These are phyloP conservation scores for Neria commutata DNA, from an alignment of 2,888 invertebrate genomes.

Conservation along the genomic window DNA sequence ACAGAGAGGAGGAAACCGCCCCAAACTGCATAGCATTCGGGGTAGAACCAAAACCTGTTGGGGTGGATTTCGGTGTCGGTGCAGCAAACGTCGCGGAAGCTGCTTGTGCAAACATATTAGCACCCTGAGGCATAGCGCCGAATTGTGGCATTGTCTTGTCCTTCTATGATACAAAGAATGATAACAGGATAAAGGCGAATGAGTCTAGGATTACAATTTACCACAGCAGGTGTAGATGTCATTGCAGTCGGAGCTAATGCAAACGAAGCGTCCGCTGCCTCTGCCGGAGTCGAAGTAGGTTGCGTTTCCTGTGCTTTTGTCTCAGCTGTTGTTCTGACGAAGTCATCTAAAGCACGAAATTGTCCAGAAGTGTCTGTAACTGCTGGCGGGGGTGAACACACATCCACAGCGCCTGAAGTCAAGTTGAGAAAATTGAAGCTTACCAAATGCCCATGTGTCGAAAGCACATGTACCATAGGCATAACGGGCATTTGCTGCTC, in stretches of 20 bases:
- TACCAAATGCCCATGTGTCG: constrained; percentile 78
- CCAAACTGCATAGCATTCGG: constrained; percentile 8
- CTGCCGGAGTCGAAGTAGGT: constrained; percentile 1
- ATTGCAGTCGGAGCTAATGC: constrained; percentile 42
- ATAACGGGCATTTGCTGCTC: constrained; percentile 71
- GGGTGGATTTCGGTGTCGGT: constrained; percentile 14
- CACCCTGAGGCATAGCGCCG: too few species aligned
- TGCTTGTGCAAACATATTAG: constrained; percentile 12
- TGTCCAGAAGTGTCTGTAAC: constrained; percentile 58
- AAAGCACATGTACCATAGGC: constrained; percentile 79
- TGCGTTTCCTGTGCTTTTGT: not conserved
- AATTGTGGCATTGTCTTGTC: constrained; percentile 41
- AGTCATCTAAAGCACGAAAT: constrained; percentile 42
- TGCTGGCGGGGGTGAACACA: constrained; percentile 70
- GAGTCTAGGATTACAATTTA: constrained; percentile 20
- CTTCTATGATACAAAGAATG: constrained; percentile 32
- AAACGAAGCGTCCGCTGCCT: constrained; percentile 41
- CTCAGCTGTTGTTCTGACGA: too few species aligned
- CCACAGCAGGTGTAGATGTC: constrained; percentile 54
- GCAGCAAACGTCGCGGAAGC: not conserved
- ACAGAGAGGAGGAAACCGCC: too few species aligned
- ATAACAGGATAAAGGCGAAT: constrained; percentile 3
- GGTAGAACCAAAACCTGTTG: constrained; percentile 20
- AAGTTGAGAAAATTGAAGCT: constrained; percentile 79
- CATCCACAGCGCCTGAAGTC: constrained; percentile 64